These are phyloP conservation scores for Nebria salina DNA, from an alignment of 2,888 invertebrate species.

Conservation along the genomic window DNA sequence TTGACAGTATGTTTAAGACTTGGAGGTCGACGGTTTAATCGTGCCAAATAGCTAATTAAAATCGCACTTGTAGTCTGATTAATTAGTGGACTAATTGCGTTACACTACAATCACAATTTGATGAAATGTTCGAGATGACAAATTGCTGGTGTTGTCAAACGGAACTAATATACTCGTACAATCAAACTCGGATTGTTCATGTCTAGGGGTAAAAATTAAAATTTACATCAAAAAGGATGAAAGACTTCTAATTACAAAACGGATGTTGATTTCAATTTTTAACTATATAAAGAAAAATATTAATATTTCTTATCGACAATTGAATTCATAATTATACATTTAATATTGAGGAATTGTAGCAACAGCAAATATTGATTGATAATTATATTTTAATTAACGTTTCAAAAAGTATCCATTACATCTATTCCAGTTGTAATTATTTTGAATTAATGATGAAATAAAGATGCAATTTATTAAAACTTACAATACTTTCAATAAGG, in stretches of 20 bases:
- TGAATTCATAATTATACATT: too few relatives aligned
- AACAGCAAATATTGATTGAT: too few relatives aligned
- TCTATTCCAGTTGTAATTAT: too few relatives aligned
- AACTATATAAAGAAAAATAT: too few relatives aligned
- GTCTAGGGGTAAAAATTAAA: not conserved
- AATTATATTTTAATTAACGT: too few relatives aligned
- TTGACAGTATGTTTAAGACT: not conserved
- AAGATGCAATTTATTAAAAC: not conserved
- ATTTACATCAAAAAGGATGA: not conserved
- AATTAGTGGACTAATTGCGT: conserved; percentile 7
- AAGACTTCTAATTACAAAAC: too few relatives aligned
- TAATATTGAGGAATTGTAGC: too few relatives aligned
- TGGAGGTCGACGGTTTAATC: conserved; percentile 6
- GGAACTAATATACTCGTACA: not conserved
- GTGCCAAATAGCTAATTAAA: conserved; percentile 21
- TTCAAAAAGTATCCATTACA: too few relatives aligned
- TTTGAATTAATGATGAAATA: not conserved
- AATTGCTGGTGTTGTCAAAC: not conserved
- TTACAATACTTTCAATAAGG: not conserved
- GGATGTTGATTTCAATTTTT: too few relatives aligned
- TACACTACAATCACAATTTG: not conserved
- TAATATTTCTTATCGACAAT: too few relatives aligned
- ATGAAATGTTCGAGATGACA: not conserved
- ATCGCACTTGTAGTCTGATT: conserved; percentile 7
- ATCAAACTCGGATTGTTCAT: not conserved